Evolutionary conservation across 2,888 invertebrate genomes (phyloP), one percentile per base, ranked within the genome.

Genomic region (Scotopteryx bipunctaria): DNA sequence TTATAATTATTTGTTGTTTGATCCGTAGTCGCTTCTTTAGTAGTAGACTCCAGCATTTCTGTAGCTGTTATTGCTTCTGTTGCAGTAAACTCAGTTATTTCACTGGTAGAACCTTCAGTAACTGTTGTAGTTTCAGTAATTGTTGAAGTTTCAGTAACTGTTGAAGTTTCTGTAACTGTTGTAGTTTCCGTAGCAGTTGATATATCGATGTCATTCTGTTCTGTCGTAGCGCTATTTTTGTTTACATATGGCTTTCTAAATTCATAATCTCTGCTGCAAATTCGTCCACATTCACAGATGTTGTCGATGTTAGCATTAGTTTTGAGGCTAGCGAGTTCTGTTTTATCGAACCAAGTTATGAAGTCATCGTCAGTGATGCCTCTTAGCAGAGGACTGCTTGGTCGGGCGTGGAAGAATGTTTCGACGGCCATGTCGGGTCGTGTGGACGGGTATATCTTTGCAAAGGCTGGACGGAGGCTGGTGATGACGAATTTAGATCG

Each of bases 281-380:
- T 86, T 1, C 91, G 78, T 5, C 91, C 91, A 61, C 92, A 92
- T 63, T 91, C 91, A 53, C 92, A 92, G 46, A 91, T 86, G 29
- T 91, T 87, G 61, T 91, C 90, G 51, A 91, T 89, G 55, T 81
- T 91, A 2, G 85, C 70, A 19, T 76, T 84, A 1, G 82, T 83
- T 63, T 84, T 86, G 1, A 88, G 79, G 57, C 87, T 91, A 1
- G 85, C 86, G 2, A 87, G 71, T 67, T 88, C 91, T 50, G 92
- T 92, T 78, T 91, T 91, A 29, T 93, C 93, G 63, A 93, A 93
- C 93, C 93, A 93, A 1, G 93, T 93, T 19, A 93, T 93, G 13
- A 93, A 87, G 66, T 93, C 93, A 62, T 93, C 93, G 45, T 93
- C 93, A 8, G 93, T 92, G 19, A 93, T 93, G 4, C 92, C 93